Conservation (phyloP, 2,888 invertebrate genomes). For the Lasioglossum morio region DNA sequence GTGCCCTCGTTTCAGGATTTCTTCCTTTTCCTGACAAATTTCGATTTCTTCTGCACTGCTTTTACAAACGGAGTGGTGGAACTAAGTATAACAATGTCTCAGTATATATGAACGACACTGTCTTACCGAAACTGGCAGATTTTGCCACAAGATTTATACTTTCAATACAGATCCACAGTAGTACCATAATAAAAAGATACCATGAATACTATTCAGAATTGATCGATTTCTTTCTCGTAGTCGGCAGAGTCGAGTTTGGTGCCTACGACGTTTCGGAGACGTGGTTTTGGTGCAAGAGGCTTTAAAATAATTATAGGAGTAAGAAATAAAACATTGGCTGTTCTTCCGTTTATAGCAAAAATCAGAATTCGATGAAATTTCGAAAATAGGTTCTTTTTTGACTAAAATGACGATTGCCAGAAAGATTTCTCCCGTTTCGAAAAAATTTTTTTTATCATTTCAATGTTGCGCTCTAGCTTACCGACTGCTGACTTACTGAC, state of each 20-base stretch:
- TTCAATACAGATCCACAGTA: background rate
- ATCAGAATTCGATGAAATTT: too few relatives aligned
- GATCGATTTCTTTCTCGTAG: background rate
- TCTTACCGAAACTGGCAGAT: too few relatives aligned
- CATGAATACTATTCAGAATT: background rate
- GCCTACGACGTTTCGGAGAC: background rate
- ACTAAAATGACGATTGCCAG: too few relatives aligned
- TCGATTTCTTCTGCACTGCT: background rate
- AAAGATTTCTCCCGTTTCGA: too few relatives aligned
- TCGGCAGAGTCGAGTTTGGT: background rate
- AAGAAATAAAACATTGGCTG: background rate
- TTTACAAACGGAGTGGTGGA: background rate
- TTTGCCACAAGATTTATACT: too few relatives aligned
- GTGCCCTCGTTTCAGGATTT: background rate
- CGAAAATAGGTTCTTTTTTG: too few relatives aligned
- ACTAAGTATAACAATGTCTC: background rate
- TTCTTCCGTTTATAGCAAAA: too few relatives aligned
- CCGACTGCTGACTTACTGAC: too few relatives aligned
- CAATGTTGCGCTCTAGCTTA: too few relatives aligned
- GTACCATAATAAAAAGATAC: background rate
- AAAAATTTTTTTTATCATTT: too few relatives aligned
- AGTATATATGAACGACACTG: too few relatives aligned
- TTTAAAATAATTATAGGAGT: background rate
- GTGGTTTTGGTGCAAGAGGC: background rate
- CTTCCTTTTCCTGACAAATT: background rate